These are phyloP conservation scores for Atherinosoma microstoma DNA, from an alignment of 2,797 vertebrate species.

Conservation along the genomic window DNA sequence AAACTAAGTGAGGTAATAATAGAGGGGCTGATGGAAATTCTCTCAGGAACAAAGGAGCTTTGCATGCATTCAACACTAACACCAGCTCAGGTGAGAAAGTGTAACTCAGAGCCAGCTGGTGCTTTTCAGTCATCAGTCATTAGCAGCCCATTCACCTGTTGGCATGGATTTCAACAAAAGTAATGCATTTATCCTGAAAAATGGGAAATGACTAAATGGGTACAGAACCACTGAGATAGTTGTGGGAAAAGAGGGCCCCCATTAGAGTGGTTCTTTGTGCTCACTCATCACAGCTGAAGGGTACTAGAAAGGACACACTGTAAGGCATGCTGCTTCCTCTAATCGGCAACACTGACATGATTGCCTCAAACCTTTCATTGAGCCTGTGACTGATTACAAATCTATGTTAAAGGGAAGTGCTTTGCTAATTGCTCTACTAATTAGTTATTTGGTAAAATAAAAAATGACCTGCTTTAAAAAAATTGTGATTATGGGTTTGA, in stretches of 20 bases:
- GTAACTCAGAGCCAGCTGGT: conserved; percentile 23
- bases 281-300: conserved; percentile 66
- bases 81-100: conserved; percentile 39
- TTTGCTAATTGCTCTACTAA: conserved; percentile 61
- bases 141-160: conserved; percentile 53
- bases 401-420: conserved; percentile 45
- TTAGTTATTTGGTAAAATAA: conserved; percentile 54
- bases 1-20: conserved; percentile 46
- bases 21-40: conserved; percentile 42
- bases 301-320: conserved; percentile 70
- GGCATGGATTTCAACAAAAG: conserved; percentile 44
- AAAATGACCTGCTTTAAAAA: conserved; percentile 39
- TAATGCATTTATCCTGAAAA: conserved; percentile 43
- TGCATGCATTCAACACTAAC: conserved; percentile 20
- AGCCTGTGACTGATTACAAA: conserved; percentile 54
- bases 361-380: conserved; percentile 60
- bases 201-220: conserved; percentile 49
- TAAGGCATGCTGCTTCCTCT: conserved; percentile 67
- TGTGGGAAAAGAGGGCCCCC: conserved; percentile 72
- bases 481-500: conserved; percentile 20
- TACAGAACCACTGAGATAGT: conserved; percentile 58
- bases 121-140: conserved; percentile 52
- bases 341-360: conserved; percentile 67
- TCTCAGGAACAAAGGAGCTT: conserved; percentile 29
- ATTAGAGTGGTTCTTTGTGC: conserved; percentile 69